Conservation (phyloP, 2,888 invertebrate species). For the Pollenia griseotomentosa region DNA sequence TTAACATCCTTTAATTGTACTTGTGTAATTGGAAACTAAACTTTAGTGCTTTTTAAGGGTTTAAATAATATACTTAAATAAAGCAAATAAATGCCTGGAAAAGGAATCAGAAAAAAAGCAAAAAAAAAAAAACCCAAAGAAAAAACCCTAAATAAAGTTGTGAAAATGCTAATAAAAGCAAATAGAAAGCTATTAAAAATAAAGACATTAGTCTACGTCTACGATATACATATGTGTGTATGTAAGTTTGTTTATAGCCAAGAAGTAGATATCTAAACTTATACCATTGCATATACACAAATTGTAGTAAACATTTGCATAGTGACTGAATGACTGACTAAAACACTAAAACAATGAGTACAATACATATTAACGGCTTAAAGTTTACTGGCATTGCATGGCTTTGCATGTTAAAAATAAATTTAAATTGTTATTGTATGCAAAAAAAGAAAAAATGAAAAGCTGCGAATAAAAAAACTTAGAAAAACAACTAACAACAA, state of each 20-base stretch:
- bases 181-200: conserved; percentile 67
- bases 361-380: conserved; percentile 49
- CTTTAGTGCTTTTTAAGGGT: background rate
- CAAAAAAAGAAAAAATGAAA: background rate
- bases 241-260: background rate
- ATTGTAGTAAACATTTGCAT: conserved; percentile 14
- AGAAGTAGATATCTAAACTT: background rate
- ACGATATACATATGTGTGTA: background rate
- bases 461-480: background rate
- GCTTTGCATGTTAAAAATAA: conserved; percentile 70
- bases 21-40: background rate
- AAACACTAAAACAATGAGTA: conserved; percentile 25
- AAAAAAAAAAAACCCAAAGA: background rate
- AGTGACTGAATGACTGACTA: conserved; percentile 20
- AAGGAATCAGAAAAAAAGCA: conserved; percentile 15
- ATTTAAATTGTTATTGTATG: conserved; percentile 64
- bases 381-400: conserved; percentile 64
- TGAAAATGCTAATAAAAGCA: conserved; percentile 48
- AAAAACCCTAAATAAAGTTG: conserved; percentile 22
- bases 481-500: conserved; percentile 42
- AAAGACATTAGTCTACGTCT: conserved; percentile 68
- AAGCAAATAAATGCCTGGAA: conserved; percentile 23
- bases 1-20: too few species aligned
- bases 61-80: background rate
- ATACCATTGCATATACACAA: background rate